Base-by-base conservation (phyloP, 1,140 invertebrate species). In the Nixonia krombeini region DNA sequence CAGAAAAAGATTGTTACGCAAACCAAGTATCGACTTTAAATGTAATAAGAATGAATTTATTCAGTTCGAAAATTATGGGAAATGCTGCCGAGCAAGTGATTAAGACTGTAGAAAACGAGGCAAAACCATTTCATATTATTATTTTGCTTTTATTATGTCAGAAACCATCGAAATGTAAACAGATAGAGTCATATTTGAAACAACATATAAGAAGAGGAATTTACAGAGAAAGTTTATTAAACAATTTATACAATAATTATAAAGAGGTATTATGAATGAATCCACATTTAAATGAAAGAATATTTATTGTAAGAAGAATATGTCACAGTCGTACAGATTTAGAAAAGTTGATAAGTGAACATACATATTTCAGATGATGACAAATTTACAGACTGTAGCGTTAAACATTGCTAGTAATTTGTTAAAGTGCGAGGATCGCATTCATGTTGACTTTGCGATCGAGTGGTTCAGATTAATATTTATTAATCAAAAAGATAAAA, bases 391-490 rank as follows among this genome's bases (percentile, higher is more conserved):
- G 50, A 9, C 62, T 0, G 28, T 52, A 12, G 73, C 76, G 6
- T 58, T 85, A 2, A 64, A 65, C 41, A 70, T 81, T 15, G 73
- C 82, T 1, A 71, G 72, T 38, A 64, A 65, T 58, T 51, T 85
- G 3, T 55, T 85, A n/a, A 85, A 78, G 57, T 37, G 72, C 2
- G 75, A 78, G 10, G 79, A 79, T 45, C 55, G 57, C n/a, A 49
- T 74, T 0, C 68, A 74, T 33, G 55, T 66, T 15, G 78, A 83
- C 35, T 84, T 85, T 65, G 74, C 73, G 0, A 76, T 72, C 10
- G 75, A 82, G 29, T 85, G 83, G 84, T 73, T 83, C 4, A 41
- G 81, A 21, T 47, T 68, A 1, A 79, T 83, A 23, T 81, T 85
- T 42, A 25, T 76, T 0, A 77, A 63, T 46, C 80, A 84, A 16